These are phyloP conservation scores for Apogon talboti DNA, from an alignment of 2,797 vertebrate species.

Conservation along the genomic window DNA sequence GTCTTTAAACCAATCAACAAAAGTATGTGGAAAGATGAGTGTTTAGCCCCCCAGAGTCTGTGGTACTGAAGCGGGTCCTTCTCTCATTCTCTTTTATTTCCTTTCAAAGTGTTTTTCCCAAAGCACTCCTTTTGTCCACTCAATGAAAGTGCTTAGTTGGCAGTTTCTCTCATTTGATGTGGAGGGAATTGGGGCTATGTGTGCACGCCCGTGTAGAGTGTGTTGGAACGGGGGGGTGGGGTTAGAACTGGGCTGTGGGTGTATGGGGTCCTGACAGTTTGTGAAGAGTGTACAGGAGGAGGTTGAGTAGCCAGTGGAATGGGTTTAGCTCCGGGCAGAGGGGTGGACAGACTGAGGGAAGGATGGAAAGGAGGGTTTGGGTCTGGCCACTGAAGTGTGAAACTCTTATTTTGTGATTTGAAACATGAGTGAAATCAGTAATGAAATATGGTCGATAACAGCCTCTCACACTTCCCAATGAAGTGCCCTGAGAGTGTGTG, in stretches of 20 bases:
- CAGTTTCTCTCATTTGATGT: slow-evolving; percentile 81
- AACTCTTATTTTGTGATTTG: slow-evolving; percentile 90
- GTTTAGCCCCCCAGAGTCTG: slow-evolving; percentile 56
- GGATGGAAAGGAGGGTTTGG: slow-evolving; percentile 71
- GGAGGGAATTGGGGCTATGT: slow-evolving; percentile 67
- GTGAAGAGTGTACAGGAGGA: slow-evolving; percentile 66
- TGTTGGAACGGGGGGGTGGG: slow-evolving; percentile 7
- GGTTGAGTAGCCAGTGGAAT: slow-evolving; percentile 64
- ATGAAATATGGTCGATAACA: slow-evolving; percentile 88
- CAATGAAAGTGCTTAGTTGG: slow-evolving; percentile 84
- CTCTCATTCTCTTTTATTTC: slow-evolving; percentile 68
- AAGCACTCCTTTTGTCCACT: slow-evolving; percentile 81
- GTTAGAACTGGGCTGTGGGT: slow-evolving; percentile 35
- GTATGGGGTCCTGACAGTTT: slow-evolving; percentile 72
- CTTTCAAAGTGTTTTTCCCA: slow-evolving; percentile 76
- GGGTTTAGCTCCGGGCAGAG: slow-evolving; percentile 69
- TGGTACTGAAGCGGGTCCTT: slow-evolving; percentile 61
- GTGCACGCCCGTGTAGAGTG: slow-evolving; percentile 19
- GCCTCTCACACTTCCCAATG: slow-evolving; percentile 82
- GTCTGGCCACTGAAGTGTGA: slow-evolving; percentile 83
- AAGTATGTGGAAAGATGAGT: slow-evolving; percentile 67
- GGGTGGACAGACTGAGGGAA: slow-evolving; percentile 70
- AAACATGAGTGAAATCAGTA: slow-evolving; percentile 91
- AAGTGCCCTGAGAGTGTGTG: slow-evolving; percentile 60
- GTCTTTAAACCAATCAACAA: slow-evolving; percentile 66